Evolutionary conservation across 2,797 vertebrate species (phyloP).

Genomic region (Scolopax rusticola): DNA sequence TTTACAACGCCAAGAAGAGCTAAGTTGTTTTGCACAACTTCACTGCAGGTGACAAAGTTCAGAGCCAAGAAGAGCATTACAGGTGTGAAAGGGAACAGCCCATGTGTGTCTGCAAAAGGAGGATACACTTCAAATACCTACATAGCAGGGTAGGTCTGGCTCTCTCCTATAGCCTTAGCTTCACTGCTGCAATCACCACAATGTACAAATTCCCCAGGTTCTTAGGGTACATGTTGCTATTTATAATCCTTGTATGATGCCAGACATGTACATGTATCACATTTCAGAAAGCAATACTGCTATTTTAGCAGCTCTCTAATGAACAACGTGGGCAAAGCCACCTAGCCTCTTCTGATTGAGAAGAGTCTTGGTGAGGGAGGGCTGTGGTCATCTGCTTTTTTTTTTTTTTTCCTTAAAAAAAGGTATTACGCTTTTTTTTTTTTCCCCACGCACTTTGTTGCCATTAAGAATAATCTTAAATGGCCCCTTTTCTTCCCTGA

Average conservation of each 20-base stretch:
- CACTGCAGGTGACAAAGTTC: neutral
- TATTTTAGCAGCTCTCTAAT: slow-evolving; percentile 69
- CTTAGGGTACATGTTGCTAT: neutral
- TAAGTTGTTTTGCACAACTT: neutral
- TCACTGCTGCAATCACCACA: neutral
- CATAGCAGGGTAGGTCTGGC: neutral
- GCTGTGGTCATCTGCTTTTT: neutral
- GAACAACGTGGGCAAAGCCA: slow-evolving; percentile 57
- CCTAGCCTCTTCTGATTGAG: neutral
- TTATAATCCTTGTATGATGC: slow-evolving; percentile 60
- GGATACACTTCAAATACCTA: neutral
- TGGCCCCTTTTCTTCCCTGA: slow-evolving; percentile 26
- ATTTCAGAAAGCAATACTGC: slow-evolving; percentile 38
- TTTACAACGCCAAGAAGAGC: neutral
- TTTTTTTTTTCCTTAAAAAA: neutral
- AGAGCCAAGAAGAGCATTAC: neutral
- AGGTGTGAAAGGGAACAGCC: neutral
- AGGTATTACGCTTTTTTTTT: neutral
- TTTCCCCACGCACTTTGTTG: neutral
- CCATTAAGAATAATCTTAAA: slow-evolving; percentile 67
- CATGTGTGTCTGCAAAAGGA: neutral
- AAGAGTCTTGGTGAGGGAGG: neutral
- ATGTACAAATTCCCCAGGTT: neutral
- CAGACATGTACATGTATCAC: slow-evolving; percentile 58
- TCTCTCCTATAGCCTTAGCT: neutral